Base-by-base conservation (phyloP, 2,113 vertebrate species). In the Corythornis cristatus region DNA sequence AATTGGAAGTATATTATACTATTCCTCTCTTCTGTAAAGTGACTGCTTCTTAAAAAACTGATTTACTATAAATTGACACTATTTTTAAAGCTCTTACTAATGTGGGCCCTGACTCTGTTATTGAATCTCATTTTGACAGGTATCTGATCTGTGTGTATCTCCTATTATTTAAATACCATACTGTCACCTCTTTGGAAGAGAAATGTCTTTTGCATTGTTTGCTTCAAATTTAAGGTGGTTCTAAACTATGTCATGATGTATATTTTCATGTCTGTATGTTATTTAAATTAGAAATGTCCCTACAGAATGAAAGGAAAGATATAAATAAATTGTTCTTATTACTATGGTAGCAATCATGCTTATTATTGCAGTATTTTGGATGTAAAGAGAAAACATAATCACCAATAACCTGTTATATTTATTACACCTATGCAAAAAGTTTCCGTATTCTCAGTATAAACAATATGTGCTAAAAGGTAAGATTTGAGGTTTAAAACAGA, bases 401-500 rank as follows among this genome's bases (percentile, higher is more conserved):
- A 58, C 17, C 22, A 60, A n/a, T 54, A 68, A 45, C 1, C 8
- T 23, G 4, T 15, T 66, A 31, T 51, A 48, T 75, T 50, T 78
- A 88, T 62, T 86, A 68, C 8, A 78, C 5, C 5, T 56, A 42
- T 46, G 15, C 37, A 88, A 77, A 92, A 94, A 86, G 42, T 76
- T 92, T 64, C 14, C 21, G 19, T 37, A 76, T 68, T 83, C 48
- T 91, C 64, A 76, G 12, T 53, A 74, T 13, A 35, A 88, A 45
- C 26, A 56, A 62, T 78, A 65, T 58, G 90, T 68, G 11, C 72
- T 81, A 40, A 85, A 92, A 93, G 60, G 60, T 90, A 86, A 73
- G 26, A 86, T 54, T 62, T 71, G 64, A 89, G 58, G 15, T 29
- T 94, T 88, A 89, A 80, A 96, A 83, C 68, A 91, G 75, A 93